A percentile compares a stretch with the other conserved stretches of the same genome.
Evolutionary conservation across 2,797 vertebrate species (phyloP).

Genomic region (Spea hammondii): DNA sequence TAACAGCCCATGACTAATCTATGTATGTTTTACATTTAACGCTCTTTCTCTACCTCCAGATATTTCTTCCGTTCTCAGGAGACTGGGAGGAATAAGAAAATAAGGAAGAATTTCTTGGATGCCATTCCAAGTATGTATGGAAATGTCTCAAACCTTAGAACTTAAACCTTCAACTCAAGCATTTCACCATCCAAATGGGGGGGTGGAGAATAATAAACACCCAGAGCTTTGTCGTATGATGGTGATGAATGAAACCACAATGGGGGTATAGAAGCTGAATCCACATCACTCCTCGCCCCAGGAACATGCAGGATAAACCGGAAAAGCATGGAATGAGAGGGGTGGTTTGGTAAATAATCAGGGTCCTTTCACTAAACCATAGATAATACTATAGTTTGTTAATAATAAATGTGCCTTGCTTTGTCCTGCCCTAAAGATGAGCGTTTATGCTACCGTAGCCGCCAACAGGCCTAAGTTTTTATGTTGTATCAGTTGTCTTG

Average conservation of each 20-base stretch:
- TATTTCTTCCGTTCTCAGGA: slow-evolving; percentile 21
- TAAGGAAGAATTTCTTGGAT: slow-evolving; percentile 22
- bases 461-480: no score
- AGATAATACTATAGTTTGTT: no score
- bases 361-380: no score
- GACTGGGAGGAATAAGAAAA: slow-evolving; percentile 48
- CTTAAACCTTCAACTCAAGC: background rate
- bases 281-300: slow-evolving; percentile 16
- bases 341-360: no score
- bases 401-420: no score
- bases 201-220: slow-evolving; percentile 12
- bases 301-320: background rate
- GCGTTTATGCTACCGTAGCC: no score
- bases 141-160: slow-evolving; percentile 16
- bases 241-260: slow-evolving; percentile 3
- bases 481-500: no score
- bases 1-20: no score
- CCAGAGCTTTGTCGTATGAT: slow-evolving; percentile 7
- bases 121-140: slow-evolving; percentile 22
- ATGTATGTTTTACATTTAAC: no score
- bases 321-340: no score
- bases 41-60: background rate
- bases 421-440: no score
- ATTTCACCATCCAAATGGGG: slow-evolving; percentile 30
- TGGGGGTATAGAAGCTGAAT: background rate